A percentile compares a stretch with the other conserved stretches of the same genome.
Conservation (phyloP, 2,113 vertebrate genomes). For the Pangasianodon gigas region DNA sequence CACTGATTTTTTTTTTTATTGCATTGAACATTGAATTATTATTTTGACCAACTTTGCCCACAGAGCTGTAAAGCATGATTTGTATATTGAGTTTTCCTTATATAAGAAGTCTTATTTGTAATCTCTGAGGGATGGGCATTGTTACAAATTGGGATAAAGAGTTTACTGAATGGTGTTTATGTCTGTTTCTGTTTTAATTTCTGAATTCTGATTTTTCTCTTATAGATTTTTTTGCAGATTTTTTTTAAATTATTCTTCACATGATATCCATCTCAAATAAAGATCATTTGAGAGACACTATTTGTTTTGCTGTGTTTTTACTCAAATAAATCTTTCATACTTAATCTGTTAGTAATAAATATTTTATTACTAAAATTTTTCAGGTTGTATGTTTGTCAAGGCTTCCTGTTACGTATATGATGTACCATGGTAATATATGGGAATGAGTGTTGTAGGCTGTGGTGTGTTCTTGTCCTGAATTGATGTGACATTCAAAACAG, state of each 20-base stretch:
- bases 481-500: not conserved
- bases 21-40: not conserved
- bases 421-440: not conserved
- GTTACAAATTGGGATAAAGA: slow-evolving; percentile 22
- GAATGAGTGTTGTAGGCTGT: not conserved
- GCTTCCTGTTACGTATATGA: not conserved
- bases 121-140: slow-evolving; percentile 18
- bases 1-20: not conserved
- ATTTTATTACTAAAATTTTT: not conserved
- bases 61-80: slow-evolving; percentile 57
- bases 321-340: not conserved
- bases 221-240: not conserved
- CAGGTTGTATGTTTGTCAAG: not conserved
- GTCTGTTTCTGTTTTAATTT: slow-evolving; percentile 13
- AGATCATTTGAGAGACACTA: slow-evolving; percentile 62
- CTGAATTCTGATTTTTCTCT: slow-evolving; percentile 10
- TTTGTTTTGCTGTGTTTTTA: slow-evolving; percentile 41
- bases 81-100: slow-evolving; percentile 49
- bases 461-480: not conserved
- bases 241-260: slow-evolving; percentile 56
- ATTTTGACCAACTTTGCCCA: slow-evolving; percentile 46
- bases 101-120: not conserved
- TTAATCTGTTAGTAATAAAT: not conserved
- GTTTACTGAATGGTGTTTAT: slow-evolving; percentile 1
- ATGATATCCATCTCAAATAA: slow-evolving; percentile 72